Evolutionary conservation across 2,797 vertebrate genomes (phyloP), one percentile per base, ranked within the genome.

Genomic region (Carapus acus): DNA sequence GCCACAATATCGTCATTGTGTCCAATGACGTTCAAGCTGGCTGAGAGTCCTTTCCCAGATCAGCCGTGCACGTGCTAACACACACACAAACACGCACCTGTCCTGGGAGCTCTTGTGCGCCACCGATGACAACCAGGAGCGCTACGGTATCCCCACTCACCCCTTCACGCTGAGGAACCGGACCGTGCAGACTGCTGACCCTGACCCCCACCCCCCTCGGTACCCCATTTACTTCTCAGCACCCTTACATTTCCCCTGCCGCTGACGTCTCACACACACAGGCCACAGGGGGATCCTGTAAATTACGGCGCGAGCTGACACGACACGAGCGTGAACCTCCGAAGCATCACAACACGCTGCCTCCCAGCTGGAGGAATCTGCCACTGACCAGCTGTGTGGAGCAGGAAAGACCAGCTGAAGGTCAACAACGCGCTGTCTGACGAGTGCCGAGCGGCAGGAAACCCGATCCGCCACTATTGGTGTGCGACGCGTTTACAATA

Each of bases 311-410:
- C 15, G 55, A 65, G 36, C 6, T 49, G 31, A 43, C 41, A 33
- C 12, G 50, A 47, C n/a, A 49, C 33, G 21, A 62, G 55, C 31
- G 60, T 31, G 49, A 64, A 49, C 42, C 33, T 49, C 41, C 16
- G 22, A 38, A 49, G 24, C 39, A n/a, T 40, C 12, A 18, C 2
- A 18, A 36, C 44, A 54, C 12, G 29, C 43, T 16, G n/a, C 42
- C 27, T 55, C 49, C 57, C 55, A 66, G 19, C 71, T 74, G 72
- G 67, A 52, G 69, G 57, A 60, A 39, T 43, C 63, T 23, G 34
- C 27, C 18, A 6, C 8, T 20, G 58, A 60, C 61, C 81, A 84
- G 80, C 64, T 81, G 78, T 43, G 73, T 4, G 1, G 53, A 77
- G 79, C 77, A 74, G 63, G 64, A 49, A 46, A 41, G 42, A 51